These are phyloP conservation scores for Dissostichus mawsoni DNA, from an alignment of 2,113 vertebrate genomes.

Conservation along the genomic window DNA sequence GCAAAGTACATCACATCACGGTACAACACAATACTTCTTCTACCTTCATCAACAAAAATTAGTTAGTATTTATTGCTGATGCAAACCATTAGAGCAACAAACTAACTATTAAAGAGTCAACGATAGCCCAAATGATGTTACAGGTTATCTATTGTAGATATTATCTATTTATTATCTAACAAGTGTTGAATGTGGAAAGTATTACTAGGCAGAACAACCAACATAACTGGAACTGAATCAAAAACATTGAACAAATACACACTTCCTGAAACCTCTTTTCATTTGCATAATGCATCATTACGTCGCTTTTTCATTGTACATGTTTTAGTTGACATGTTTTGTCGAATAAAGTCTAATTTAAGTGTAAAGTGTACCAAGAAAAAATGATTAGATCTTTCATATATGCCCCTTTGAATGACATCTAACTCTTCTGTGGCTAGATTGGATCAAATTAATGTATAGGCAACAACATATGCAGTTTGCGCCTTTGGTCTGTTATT, in stretches of 20 bases:
- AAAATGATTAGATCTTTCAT: no score
- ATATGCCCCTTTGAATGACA: no score
- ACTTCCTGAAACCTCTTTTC: no score
- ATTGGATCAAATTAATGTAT: not conserved
- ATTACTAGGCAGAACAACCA: not conserved
- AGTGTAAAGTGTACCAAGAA: no score
- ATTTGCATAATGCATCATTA: no score
- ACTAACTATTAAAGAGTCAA: not conserved
- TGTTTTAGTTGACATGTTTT: no score
- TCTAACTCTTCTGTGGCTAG: not conserved
- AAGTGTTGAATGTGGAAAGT: not conserved
- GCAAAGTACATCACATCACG: conserved; percentile 13
- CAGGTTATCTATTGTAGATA: not conserved
- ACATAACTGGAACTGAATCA: no score
- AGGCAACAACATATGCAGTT: not conserved
- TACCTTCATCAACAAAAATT: not conserved
- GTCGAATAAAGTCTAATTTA: no score
- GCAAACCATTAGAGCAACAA: not conserved
- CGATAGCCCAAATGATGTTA: not conserved
- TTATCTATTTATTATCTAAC: not conserved
- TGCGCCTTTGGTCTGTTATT: conserved; percentile 1
- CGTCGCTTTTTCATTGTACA: no score
- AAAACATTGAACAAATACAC: no score
- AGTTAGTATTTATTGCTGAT: not conserved
- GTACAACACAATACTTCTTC: not conserved